Base-by-base conservation (phyloP, 92 coral and sea anemone genomes). In the Diadumene lineata region DNA sequence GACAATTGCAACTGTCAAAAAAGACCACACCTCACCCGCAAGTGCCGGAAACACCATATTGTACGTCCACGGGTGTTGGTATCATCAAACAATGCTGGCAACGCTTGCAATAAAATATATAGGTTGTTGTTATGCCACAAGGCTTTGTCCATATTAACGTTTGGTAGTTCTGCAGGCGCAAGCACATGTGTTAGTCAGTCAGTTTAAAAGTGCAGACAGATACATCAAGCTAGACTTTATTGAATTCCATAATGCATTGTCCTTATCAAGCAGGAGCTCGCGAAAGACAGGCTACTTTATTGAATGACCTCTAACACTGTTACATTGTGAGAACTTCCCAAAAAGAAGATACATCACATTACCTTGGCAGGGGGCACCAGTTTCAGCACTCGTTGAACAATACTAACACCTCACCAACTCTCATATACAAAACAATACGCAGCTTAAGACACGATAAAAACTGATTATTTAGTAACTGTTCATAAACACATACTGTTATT, bases 211-310 rank as follows among this genome's bases (percentile, higher is more conserved):
- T n/a, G n/a, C n/a, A n/a, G n/a, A n/a, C n/a, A n/a, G n/a, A 55
- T n/a, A 55, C 16, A 58, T 58, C 64, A 58, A 58, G 23, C 64
- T n/a, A n/a, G n/a, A n/a, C 34, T 7, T 70, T 13, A 50, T 31
- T 16, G 17, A 70, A 50, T 19, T 57, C 66, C 55, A 19, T 29
- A 31, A 55, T 33, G 66, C 50, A 43, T 34, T 72, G 2, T 34
- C 38, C 77, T 72, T 72, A 72, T 72, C 77, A 72, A 32, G 21
- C n/a, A 28, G 15, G 56, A 72, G 77, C 66, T 72, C 56, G 53
- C 26, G 66, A 26, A 28, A 53, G 60, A 56, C 77, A 25, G 56
- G 75, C 9, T 31, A 56, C 34, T 32, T 56, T 33, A 72, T 72
- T 31, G n/a, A n/a, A 62, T 62, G 31, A 28, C 68, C 68, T 31